A percentile compares a stretch with the other conserved stretches of the same genome.
Evolutionary conservation across 2,797 vertebrate species (phyloP).

Genomic region (Scomberomorus guttatus): DNA sequence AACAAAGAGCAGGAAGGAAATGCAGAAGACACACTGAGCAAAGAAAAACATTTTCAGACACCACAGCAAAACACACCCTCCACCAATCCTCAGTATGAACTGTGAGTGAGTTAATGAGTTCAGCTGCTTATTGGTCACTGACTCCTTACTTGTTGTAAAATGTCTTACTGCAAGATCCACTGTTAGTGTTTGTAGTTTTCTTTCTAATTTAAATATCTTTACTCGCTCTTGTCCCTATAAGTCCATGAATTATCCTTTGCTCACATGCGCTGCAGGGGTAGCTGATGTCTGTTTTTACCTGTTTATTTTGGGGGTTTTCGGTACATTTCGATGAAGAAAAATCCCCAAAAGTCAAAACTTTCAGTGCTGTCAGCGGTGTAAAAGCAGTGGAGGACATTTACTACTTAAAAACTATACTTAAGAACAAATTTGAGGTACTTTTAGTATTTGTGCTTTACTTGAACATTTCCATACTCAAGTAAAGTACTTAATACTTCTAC

Average conservation of each 20-base stretch:
- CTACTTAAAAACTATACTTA: too few relatives aligned
- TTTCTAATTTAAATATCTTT: not conserved
- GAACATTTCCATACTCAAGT: not conserved
- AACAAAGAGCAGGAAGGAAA: conserved; percentile 84
- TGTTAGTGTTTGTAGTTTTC: not conserved
- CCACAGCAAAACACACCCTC: conserved; percentile 61
- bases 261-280: not conserved
- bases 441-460: not conserved
- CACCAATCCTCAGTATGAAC: conserved; percentile 27
- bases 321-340: not conserved
- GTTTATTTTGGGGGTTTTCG: not conserved
- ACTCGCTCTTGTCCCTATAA: not conserved
- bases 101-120: conserved; percentile 36
- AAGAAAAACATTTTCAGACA: conserved; percentile 70
- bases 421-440: too few relatives aligned
- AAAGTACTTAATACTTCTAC: not conserved
- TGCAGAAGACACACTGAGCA: conserved; percentile 67
- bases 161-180: not conserved
- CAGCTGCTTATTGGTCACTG: conserved; percentile 39
- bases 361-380: not conserved
- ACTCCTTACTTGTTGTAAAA: conserved; percentile 2
- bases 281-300: not conserved
- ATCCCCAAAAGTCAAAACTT: not conserved
- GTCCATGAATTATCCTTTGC: not conserved
- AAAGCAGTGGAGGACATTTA: not conserved